phyloP scores from a whole-genome alignment of 2,797 vertebrate genomes.

The Capromys pilorides region DNA sequence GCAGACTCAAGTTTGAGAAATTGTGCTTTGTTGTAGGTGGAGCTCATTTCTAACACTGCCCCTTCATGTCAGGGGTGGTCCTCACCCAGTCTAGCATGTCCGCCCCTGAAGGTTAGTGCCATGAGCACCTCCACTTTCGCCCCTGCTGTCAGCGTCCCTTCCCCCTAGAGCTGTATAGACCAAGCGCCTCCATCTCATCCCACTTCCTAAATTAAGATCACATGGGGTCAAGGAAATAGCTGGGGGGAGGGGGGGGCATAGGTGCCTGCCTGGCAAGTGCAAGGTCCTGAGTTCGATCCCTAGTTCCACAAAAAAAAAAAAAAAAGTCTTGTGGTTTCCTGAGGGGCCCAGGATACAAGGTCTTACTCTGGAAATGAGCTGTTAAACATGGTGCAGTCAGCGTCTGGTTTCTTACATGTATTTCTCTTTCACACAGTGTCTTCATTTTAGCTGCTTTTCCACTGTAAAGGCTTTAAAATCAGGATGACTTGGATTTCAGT shows the following conservation, averaged over 20 bases:
- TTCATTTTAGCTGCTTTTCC: not conserved
- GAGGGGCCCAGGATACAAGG: not conserved
- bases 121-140: not conserved
- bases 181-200: not conserved
- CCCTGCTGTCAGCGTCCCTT: not conserved
- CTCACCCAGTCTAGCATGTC: not conserved
- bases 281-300: no score
- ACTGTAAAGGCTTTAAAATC: slow-evolving; percentile 46
- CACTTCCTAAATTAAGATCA: not conserved
- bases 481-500: slow-evolving; percentile 38
- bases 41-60: not conserved
- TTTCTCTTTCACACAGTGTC: slow-evolving; percentile 15
- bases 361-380: not conserved
- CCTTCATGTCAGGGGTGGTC: not conserved
- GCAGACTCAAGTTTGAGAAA: not conserved
- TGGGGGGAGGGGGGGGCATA: no score
- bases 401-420: not conserved
- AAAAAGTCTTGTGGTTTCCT: not conserved
- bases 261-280: no score
- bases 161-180: not conserved
- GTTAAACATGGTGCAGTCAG: not conserved
- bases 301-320: no score
- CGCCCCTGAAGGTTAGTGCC: not conserved
- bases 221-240: not conserved
- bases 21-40: not conserved